phyloP scores from a whole-genome alignment of 2,113 vertebrate genomes.

The Anoplopoma fimbria region DNA sequence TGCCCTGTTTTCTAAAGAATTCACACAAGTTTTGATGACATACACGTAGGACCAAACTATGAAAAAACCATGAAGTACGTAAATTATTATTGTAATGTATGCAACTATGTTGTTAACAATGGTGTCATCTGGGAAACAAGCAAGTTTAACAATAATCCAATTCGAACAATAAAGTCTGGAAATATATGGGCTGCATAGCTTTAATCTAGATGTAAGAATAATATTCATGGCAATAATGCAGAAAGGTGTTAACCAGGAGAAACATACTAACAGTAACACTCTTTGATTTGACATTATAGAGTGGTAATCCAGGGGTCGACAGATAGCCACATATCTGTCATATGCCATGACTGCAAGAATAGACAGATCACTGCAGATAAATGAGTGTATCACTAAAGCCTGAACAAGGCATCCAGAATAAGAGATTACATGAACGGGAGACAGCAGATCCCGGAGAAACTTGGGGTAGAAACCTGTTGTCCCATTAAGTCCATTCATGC shows the following conservation, averaged over 20 bases:
- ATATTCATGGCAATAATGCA: slow-evolving; percentile 12
- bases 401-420: slow-evolving; percentile 59
- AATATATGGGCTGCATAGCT: slow-evolving; percentile 41
- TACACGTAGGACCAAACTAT: slow-evolving; percentile 66
- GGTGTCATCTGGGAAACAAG: slow-evolving; percentile 43
- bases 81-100: slow-evolving; percentile 30
- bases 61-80: slow-evolving; percentile 28
- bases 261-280: slow-evolving; percentile 17
- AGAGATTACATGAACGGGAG: slow-evolving; percentile 54
- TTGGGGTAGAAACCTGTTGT: slow-evolving; percentile 63
- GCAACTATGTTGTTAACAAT: not conserved
- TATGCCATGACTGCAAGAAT: slow-evolving; percentile 59
- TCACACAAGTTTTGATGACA: slow-evolving; percentile 51
- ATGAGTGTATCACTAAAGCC: slow-evolving; percentile 39
- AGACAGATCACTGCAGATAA: slow-evolving; percentile 50
- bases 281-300: slow-evolving; percentile 52
- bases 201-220: slow-evolving; percentile 21
- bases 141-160: slow-evolving; percentile 51
- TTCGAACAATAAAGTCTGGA: slow-evolving; percentile 50
- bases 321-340: slow-evolving; percentile 71
- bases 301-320: slow-evolving; percentile 58
- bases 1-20: slow-evolving; percentile 45
- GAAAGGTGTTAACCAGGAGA: slow-evolving; percentile 35
- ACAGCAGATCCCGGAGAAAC: slow-evolving; percentile 56
- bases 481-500: slow-evolving; percentile 63